These are phyloP conservation scores for Tenebrosternarchus preto DNA, from an alignment of 2,113 vertebrate genomes.

Conservation along the genomic window DNA sequence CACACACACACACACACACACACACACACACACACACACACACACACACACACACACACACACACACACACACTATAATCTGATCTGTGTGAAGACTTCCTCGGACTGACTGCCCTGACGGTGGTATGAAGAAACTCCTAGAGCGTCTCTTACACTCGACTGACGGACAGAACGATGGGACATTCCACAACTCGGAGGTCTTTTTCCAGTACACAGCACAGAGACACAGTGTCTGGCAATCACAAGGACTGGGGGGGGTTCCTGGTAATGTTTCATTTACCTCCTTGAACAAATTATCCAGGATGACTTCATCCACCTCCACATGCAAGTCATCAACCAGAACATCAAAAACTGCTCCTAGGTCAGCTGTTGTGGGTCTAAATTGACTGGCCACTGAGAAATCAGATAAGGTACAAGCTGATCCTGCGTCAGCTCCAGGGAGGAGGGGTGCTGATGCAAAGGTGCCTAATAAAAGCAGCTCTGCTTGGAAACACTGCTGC, in stretches of 20 bases:
- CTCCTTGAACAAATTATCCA: background rate
- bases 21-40: too few species aligned
- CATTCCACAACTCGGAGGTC: background rate
- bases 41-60: too few species aligned
- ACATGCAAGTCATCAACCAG: background rate
- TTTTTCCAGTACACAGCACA: conserved; percentile 52
- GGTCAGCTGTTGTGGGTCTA: conserved; percentile 15
- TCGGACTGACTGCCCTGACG: too few species aligned
- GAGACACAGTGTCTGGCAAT: conserved; percentile 62
- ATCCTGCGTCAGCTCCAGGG: conserved; percentile 26
- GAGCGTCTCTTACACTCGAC: background rate
- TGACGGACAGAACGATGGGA: background rate
- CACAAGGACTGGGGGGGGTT: background rate
- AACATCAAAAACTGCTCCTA: background rate
- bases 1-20: too few species aligned
- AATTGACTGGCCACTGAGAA: conserved; percentile 30
- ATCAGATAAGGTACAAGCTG: conserved; percentile 44
- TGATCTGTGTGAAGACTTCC: too few species aligned
- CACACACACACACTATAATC: too few species aligned
- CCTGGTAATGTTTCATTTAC: conserved; percentile 16
- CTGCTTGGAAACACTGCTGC: conserved; percentile 47
- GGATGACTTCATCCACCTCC: conserved; percentile 7
- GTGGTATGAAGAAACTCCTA: background rate
- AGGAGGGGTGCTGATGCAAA: conserved; percentile 20
- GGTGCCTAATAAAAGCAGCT: conserved; percentile 58